These are phyloP conservation scores for mouse (Mus musculus) DNA, from an alignment of 2,113 vertebrate genomes.

Conservation along the genomic window DNA sequence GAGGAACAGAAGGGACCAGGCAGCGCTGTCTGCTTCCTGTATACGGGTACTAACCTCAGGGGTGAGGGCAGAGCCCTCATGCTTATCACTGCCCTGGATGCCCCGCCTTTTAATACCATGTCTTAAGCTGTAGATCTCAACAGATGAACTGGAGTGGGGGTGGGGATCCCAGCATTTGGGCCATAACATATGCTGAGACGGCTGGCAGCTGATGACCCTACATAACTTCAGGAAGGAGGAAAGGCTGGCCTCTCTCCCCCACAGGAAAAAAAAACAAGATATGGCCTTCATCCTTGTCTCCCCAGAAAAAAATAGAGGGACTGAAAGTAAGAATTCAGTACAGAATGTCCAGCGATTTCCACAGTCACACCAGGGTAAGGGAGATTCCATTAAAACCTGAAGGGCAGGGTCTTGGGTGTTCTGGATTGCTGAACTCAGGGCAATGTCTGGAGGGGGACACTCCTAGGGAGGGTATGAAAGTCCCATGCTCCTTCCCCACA, in stretches of 20 bases:
- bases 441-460: background rate
- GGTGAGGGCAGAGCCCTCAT: background rate
- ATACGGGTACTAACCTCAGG: background rate
- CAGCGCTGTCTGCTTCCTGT: background rate
- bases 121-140: background rate
- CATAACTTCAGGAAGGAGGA: background rate
- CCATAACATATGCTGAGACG: background rate
- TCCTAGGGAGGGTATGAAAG: no score
- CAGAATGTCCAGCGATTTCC: background rate
- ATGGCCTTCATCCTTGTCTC: background rate
- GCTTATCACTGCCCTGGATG: background rate
- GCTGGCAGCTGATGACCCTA: background rate
- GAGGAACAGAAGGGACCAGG: background rate
- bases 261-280: background rate
- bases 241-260: no score
- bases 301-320: background rate
- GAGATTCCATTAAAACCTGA: background rate
- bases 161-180: background rate
- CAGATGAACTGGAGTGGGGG: background rate
- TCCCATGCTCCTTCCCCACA: background rate
- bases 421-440: background rate
- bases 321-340: background rate
- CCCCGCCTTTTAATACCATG: background rate
- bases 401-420: background rate
- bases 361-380: background rate